phyloP scores from a whole-genome alignment of 2,113 vertebrate species.

The Petaurus breviceps region DNA sequence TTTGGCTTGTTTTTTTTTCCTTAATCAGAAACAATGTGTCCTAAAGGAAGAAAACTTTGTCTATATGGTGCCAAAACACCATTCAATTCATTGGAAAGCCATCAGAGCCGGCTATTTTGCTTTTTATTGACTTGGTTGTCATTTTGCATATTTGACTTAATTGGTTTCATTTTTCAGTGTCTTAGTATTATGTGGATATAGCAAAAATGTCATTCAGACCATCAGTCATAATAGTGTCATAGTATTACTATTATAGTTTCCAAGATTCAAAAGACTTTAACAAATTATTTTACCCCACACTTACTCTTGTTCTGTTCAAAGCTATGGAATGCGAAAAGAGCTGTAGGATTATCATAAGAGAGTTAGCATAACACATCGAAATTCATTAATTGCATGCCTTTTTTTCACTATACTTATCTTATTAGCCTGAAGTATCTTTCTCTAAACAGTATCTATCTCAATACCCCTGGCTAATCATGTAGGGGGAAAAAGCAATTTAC shows the following conservation, averaged over 20 bases:
- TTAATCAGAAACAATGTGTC: conserved; percentile 24
- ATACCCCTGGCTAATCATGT: background rate
- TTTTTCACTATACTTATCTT: conserved; percentile 2
- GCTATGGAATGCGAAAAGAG: background rate
- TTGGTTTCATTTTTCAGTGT: background rate
- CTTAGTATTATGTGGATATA: background rate
- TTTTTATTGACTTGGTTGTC: background rate
- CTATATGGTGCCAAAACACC: conserved; percentile 7
- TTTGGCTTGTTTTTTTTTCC: conserved; percentile 25
- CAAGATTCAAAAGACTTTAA: conserved; percentile 17
- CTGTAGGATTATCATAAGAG: background rate
- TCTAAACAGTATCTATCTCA: background rate
- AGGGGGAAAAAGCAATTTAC: background rate
- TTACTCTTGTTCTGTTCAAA: background rate
- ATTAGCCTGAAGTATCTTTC: background rate
- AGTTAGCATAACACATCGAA: background rate
- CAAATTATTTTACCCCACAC: background rate
- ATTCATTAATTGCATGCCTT: background rate
- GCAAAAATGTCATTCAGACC: background rate
- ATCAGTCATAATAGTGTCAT: background rate
- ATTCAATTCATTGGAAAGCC: conserved; percentile 35
- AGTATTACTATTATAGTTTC: background rate
- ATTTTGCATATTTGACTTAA: conserved; percentile 20
- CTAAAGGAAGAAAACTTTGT: conserved; percentile 17
- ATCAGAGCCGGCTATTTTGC: conserved; percentile 2